Evolutionary conservation across 2,113 vertebrate species (phyloP).

Genomic region (Anhinga rufa): DNA sequence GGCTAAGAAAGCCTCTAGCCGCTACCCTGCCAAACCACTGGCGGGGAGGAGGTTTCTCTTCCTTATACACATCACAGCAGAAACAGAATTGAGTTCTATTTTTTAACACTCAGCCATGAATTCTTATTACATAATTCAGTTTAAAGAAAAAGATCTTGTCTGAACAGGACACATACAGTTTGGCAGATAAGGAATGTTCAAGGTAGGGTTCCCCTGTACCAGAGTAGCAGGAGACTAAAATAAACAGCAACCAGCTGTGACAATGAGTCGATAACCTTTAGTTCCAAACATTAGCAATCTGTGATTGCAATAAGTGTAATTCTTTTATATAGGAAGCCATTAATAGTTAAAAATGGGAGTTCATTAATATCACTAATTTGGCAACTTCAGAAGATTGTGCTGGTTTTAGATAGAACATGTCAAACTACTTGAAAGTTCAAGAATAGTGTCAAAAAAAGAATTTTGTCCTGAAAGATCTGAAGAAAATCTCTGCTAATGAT

Average conservation of each 20-base stretch:
- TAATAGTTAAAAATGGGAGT: not conserved
- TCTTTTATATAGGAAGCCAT: not conserved
- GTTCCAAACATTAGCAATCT: not conserved
- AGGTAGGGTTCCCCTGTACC: not conserved
- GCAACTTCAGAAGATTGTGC: not conserved
- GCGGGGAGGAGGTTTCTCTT: not conserved
- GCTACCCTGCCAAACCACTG: not conserved
- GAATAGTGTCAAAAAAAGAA: not conserved
- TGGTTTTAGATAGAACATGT: not conserved
- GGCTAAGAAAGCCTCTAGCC: not conserved
- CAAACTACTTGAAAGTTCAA: slow-evolving; percentile 22
- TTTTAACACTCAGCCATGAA: not conserved
- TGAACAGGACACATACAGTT: not conserved
- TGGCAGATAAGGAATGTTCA: not conserved
- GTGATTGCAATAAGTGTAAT: not conserved
- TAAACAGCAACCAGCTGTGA: not conserved
- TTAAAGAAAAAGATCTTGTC: not conserved
- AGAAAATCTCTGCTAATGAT: not conserved
- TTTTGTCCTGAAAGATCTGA: not conserved
- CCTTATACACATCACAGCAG: not conserved
- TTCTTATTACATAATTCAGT: not conserved
- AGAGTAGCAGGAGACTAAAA: not conserved
- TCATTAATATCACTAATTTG: slow-evolving; percentile 19
- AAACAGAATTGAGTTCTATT: not conserved
- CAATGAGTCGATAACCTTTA: not conserved